Evolutionary conservation across 2,888 invertebrate species (phyloP), one percentile per base, ranked within the genome.

Genomic region (Tenthredo amoena): DNA sequence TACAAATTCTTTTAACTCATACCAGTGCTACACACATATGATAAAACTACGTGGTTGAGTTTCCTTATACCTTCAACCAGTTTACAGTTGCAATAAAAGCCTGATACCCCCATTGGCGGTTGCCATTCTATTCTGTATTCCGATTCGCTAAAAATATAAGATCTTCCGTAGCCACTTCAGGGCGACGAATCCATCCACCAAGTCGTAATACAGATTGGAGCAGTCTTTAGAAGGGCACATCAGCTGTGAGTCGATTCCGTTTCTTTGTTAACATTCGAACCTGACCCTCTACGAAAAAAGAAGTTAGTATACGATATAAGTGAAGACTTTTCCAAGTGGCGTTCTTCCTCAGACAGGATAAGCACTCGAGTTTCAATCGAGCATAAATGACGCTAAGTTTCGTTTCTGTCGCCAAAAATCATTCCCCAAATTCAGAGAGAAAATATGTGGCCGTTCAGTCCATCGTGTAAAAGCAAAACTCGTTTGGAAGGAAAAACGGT

Each of bases 401-500:
- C 7, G n/a, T 7, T 40, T 15, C 6, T 1, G n/a, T 37, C 18
- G 5, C n/a, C 18, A 18, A 18, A n/a, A n/a, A 18, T n/a, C 18
- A 5, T n/a, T 15, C 15, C 1, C 6, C 10, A 6, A 47, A 76
- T 47, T 12, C 10, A 5, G 12, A 31, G 37, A 9, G 7, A 31
- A 55, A 12, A 92, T 47, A 47, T 92, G 92, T 91, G 90, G 91
- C 89, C 89, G 5, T 91, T 92, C 55, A 90, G 88, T 72, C 86
- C 87, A 55, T 88, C 81, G 34, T 93, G 95, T 93, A 90, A 93
- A 91, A 94, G 96, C 93, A 87, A 94, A 93, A 88, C 86, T 10
- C 90, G 92, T 3, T 89, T 93, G 0, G 89, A 87, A 4, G 92
- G 92, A 10, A 92, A 91, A 87, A 92, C 92, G 10, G 89, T 92